Evolutionary conservation across 2,113 vertebrate genomes (phyloP), one percentile per base, ranked within the genome.

Genomic region (Probosciger aterrimus): DNA sequence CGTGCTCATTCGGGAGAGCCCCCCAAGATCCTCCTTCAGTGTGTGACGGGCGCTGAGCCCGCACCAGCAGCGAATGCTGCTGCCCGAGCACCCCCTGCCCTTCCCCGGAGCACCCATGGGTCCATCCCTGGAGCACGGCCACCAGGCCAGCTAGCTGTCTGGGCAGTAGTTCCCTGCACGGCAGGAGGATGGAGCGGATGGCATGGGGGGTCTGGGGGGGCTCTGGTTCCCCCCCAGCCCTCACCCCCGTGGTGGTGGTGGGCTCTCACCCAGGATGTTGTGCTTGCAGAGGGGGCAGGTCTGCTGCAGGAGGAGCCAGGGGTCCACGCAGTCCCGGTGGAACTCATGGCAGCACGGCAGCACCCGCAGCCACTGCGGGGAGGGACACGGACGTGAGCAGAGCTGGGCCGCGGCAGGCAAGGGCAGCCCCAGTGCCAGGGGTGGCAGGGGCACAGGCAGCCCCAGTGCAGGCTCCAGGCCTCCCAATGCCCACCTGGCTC

Each of bases 281-380:
- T 97, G 99, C 94, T 99, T 99, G 97, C 99, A 99, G 67, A 99
- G 98, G 1, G 99, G 99, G 86, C 99, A 99, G 81, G 99, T 99
- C 97, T 99, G 99, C 93, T 99, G 99, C 94, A 99, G 98, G 79
- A 99, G 98, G 55, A 99, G 98, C 99, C 99, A 99, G 78, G 98
- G 99, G 79, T 99, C 99, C 89, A 99, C 99, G 1, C 99, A 99
- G 82, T 99, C 99, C 46, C 98, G 98, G 97, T 99, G 99, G 93
- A 99, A 99, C 95, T 99, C 99, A 0, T 99, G 99, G 43, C 97
- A 98, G 93, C 99, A 99, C 3, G 99, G 99, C 83, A 99, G 97
- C 85, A 99, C 99, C 49, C 99, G 98, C 80, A 99, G 97, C 98
- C 99, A 99, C 99, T 99, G 88, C 8, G 1, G 9, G 71, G 33